A percentile compares a stretch with the other conserved stretches of the same genome.
Evolutionary conservation across 2,113 vertebrate species (phyloP).

Genomic region (Rostratula benghalensis): DNA sequence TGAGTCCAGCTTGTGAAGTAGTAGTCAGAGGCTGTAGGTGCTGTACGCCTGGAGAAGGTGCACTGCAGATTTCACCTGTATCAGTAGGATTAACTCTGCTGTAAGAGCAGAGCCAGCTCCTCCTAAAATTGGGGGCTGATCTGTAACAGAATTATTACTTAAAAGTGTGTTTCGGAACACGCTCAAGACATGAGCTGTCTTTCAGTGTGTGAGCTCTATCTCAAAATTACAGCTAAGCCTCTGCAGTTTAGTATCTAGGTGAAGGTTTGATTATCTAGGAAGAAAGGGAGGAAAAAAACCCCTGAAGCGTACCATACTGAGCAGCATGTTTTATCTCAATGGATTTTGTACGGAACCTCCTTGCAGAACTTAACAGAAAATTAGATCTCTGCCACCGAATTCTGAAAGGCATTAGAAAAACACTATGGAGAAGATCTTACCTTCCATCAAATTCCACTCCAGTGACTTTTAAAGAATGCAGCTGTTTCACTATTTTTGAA

Average conservation of each 20-base stretch:
- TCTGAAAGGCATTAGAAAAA: slow-evolving; percentile 38
- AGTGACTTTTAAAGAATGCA: slow-evolving; percentile 55
- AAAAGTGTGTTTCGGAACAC: not conserved
- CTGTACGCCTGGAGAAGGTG: not conserved
- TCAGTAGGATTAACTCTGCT: not conserved
- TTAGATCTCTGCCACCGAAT: slow-evolving; percentile 37
- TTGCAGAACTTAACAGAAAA: slow-evolving; percentile 65
- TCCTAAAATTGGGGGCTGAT: not conserved
- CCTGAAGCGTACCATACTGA: not conserved
- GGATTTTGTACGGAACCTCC: slow-evolving; percentile 26
- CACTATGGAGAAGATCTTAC: not conserved
- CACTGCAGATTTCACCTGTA: fast-evolving
- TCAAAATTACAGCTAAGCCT: slow-evolving; percentile 26
- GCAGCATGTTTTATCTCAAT: not conserved
- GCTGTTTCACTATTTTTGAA: slow-evolving; percentile 1
- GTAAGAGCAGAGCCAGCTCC: not conserved
- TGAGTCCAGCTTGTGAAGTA: not conserved
- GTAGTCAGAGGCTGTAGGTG: not conserved
- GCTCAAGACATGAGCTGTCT: not conserved
- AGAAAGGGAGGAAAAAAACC: not conserved
- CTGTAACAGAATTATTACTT: not conserved
- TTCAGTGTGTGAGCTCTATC: not conserved
- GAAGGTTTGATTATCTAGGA: slow-evolving; percentile 25
- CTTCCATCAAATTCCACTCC: slow-evolving; percentile 51
- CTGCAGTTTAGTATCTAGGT: not conserved